Conservation (phyloP, 23 tunicate species). For the Styela clava region DNA sequence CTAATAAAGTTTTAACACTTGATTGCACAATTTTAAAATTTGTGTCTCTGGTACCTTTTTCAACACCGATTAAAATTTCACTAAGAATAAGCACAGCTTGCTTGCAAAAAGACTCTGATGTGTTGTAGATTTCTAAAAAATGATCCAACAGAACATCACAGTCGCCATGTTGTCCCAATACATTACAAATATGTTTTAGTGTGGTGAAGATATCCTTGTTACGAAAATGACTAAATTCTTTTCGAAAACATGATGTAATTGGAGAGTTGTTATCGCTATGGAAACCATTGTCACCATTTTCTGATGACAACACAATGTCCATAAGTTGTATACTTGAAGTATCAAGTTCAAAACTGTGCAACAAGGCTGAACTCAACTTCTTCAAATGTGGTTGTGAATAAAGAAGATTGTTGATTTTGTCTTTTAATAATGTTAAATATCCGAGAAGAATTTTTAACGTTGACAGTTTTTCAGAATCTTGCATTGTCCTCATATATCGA, state of each 20-base stretch:
- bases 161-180: slow-evolving; percentile 64
- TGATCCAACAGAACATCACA: slow-evolving; percentile 33
- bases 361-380: slow-evolving; percentile 36
- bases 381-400: slow-evolving; percentile 35
- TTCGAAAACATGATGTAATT: slow-evolving; percentile 42
- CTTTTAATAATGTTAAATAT: slow-evolving; percentile 36
- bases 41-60: not conserved
- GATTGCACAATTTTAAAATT: not conserved
- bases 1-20: slow-evolving; percentile 37
- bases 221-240: slow-evolving; percentile 51
- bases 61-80: slow-evolving; percentile 56
- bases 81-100: slow-evolving; percentile 42
- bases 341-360: slow-evolving; percentile 64
- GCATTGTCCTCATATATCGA: slow-evolving; percentile 8
- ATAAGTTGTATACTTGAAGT: slow-evolving; percentile 20
- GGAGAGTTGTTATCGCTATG: slow-evolving; percentile 1
- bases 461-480: slow-evolving; percentile 43
- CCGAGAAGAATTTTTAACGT: slow-evolving; percentile 43
- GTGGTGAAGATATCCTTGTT: slow-evolving; percentile 21
- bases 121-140: slow-evolving; percentile 45
- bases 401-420: slow-evolving; percentile 22
- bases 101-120: slow-evolving; percentile 32
- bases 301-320: slow-evolving; percentile 13
- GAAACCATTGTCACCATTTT: not conserved
- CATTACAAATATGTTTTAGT: slow-evolving; percentile 37